Evolutionary conservation across 1,140 invertebrate genomes (phyloP), one percentile per base, ranked within the genome.

Genomic region (Drosophila sechellia): DNA sequence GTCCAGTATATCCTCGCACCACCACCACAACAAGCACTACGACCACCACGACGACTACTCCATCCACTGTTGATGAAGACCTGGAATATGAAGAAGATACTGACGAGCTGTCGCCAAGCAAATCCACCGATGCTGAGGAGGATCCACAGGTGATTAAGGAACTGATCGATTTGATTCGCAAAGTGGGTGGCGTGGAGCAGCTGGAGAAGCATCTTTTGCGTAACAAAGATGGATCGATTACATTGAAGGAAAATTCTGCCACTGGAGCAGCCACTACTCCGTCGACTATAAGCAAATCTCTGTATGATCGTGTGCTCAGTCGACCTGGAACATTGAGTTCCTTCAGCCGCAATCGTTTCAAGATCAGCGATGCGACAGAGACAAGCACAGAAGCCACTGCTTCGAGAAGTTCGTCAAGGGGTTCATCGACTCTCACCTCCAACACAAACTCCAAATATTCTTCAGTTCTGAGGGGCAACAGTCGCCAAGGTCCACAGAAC

Each of bases 61-160:
- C 81, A 4, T 90, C 92, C 0, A 77, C 83, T 5, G 87, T 84
- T 5, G 81, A 91, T 56, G 93, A 95, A n/a, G 93, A 94, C 56
- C 94, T 96, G 35, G 94, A 96, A 43, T 94, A 95, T 20, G 95
- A 96, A 43, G 94, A 96, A 43, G 94, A 95, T 10, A 94, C 95
- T 45, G 94, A 94, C 42, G 93, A 93, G 3, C 87, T 79, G 4
- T 86, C 79, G 4, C 84, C 90, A 1, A 77, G 76, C 22, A 91
- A 92, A 35, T 74, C 92, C 45, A 79, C 89, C 31, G 92, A 93
- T 37, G 79, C 92, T 13, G 95, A 96, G 85, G 96, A 97, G 92
- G 96, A 97, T 92, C 96, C 96, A 0, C 95, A 94, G 90, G 96
- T 97, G 1, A 96, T 97, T 43, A 97, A 97, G 90, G 96, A 97